Percentiles rank a stretch among this genome's conserved stretches.
These are phyloP conservation scores for Enhydra lutris DNA, from an alignment of 2,113 vertebrate species.

Conservation along the genomic window DNA sequence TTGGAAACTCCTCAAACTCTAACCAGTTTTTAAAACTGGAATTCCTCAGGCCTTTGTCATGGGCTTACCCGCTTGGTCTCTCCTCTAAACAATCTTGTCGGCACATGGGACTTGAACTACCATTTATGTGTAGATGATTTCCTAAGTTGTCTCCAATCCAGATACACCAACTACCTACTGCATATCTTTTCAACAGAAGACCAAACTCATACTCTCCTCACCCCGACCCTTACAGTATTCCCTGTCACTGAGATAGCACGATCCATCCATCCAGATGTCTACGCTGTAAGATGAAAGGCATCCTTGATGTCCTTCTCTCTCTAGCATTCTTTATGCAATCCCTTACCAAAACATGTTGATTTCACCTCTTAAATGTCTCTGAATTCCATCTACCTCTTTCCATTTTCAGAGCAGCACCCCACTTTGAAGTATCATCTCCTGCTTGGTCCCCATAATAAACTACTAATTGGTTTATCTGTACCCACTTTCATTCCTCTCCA, in stretches of 20 bases:
- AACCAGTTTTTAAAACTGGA: not conserved
- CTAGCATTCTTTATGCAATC: not conserved
- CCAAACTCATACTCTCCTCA: not conserved
- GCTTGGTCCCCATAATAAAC: not conserved
- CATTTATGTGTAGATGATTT: not conserved
- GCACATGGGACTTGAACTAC: not conserved
- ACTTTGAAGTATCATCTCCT: not conserved
- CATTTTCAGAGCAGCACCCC: not conserved
- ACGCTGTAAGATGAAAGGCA: not conserved
- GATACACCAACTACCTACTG: not conserved
- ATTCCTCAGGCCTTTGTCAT: not conserved
- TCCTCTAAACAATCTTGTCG: not conserved
- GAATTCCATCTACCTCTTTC: not conserved
- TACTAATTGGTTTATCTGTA: not conserved
- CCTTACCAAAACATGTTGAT: not conserved
- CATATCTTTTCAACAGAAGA: not conserved
- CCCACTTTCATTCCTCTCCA: not conserved
- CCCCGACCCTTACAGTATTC: not conserved
- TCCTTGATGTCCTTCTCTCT: not conserved
- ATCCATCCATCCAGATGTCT: not conserved
- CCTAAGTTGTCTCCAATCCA: not conserved
- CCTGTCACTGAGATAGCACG: not conserved
- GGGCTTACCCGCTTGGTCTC: not conserved
- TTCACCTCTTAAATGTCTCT: not conserved
- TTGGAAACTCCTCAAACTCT: not conserved